phyloP scores from a whole-genome alignment of 2,888 invertebrate species.

The Agapostemon virescens region DNA sequence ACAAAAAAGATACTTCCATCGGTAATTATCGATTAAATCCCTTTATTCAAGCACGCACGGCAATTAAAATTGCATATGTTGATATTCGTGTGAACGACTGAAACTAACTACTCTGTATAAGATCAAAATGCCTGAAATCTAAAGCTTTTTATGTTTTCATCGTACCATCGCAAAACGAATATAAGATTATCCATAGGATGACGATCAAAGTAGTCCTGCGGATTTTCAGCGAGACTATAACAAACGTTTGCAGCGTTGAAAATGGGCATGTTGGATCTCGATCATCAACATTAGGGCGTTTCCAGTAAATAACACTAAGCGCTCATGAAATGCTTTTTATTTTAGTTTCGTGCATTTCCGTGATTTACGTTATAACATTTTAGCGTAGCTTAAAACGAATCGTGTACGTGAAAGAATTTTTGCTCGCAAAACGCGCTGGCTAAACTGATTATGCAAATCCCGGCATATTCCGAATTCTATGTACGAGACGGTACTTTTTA shows the following conservation, averaged over 20 bases:
- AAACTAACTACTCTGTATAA: too few relatives aligned
- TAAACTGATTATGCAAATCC: too few relatives aligned
- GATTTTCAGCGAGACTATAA: not conserved
- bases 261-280: not conserved
- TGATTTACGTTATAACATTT: not conserved
- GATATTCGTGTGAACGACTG: too few relatives aligned
- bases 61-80: too few relatives aligned
- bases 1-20: too few relatives aligned
- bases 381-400: not conserved
- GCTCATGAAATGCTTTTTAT: not conserved
- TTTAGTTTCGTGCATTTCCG: not conserved
- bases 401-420: not conserved
- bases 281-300: not conserved
- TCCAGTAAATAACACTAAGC: not conserved
- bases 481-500: not conserved
- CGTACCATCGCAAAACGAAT: not conserved
- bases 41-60: too few relatives aligned
- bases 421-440: not conserved
- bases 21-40: too few relatives aligned
- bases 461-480: not conserved
- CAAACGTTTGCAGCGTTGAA: not conserved
- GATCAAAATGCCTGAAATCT: not conserved
- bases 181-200: not conserved
- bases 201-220: not conserved
- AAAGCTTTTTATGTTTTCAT: not conserved